Conservation (phyloP, 2,888 invertebrate species). For the Pseudococcus longispinus region DNA sequence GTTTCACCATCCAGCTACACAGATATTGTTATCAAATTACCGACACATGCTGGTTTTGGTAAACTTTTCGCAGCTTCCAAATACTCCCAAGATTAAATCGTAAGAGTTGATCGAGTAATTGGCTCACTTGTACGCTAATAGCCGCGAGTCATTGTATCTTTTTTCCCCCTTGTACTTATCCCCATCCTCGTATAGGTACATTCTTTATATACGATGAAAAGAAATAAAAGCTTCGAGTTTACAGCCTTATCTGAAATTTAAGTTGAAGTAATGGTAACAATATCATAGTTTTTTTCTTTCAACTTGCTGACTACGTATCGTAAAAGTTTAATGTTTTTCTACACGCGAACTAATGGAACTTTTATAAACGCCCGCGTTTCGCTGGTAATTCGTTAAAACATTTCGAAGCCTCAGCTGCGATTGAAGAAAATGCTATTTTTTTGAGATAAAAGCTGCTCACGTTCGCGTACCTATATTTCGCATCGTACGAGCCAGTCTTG, state of each 20-base stretch:
- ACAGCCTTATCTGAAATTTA: constrained; percentile 35
- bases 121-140: constrained; percentile 40
- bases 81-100: neutral
- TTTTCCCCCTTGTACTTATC: neutral
- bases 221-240: constrained; percentile 20
- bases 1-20: neutral
- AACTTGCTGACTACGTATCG: constrained; percentile 42
- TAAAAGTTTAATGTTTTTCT: constrained; percentile 40
- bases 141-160: constrained; percentile 3
- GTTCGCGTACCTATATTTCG: neutral
- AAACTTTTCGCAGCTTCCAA: neutral
- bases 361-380: constrained; percentile 26
- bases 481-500: neutral
- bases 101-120: neutral
- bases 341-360: constrained; percentile 30
- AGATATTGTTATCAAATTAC: neutral
- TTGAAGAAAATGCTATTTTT: constrained; percentile 37
- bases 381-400: constrained; percentile 26
- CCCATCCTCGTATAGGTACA: neutral
- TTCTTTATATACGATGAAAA: neutral
- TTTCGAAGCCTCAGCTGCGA: constrained; percentile 41
- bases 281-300: constrained; percentile 29
- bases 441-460: constrained; percentile 15
- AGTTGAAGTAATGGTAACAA: constrained; percentile 40
- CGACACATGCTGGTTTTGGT: neutral